Evolutionary conservation across 2,797 vertebrate genomes (phyloP).

Genomic region (Pseudomugil tenellus): DNA sequence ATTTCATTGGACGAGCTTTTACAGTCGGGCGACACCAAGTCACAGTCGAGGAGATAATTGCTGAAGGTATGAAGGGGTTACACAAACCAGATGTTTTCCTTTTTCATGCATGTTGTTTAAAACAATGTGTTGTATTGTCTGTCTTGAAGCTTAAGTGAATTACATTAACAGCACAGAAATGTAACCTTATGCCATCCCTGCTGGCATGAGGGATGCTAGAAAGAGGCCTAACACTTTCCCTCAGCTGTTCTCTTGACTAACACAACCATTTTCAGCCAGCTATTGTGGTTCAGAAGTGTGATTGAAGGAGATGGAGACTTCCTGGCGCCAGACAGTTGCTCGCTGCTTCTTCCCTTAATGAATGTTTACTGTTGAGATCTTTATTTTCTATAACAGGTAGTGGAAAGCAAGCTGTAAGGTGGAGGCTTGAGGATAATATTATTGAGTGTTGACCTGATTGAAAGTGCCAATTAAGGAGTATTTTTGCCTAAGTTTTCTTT

Average conservation of each 20-base stretch:
- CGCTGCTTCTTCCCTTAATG: conserved; percentile 22
- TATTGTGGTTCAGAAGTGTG: conserved; percentile 33
- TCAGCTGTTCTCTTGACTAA: conserved; percentile 24
- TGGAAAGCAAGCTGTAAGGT: conserved; percentile 2
- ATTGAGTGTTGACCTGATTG: conserved; percentile 15
- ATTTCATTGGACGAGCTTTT: conserved; percentile 93
- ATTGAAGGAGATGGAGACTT: conserved; percentile 18
- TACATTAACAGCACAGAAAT: conserved; percentile 27
- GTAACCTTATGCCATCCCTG: conserved; percentile 30
- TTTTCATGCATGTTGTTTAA: conserved; percentile 10
- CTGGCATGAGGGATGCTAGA: conserved; percentile 28
- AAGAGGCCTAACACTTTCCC: conserved; percentile 25
- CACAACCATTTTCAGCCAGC: conserved; percentile 4
- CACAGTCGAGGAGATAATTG: conserved; percentile 96
- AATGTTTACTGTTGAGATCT: conserved; percentile 3
- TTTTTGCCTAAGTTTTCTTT: not conserved
- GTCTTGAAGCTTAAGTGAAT: conserved; percentile 12
- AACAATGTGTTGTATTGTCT: not conserved
- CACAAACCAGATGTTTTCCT: conserved; percentile 10
- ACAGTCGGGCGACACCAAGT: conserved; percentile 93
- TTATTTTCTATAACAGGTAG: conserved; percentile 1
- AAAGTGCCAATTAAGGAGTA: not conserved
- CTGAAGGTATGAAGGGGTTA: conserved; percentile 88
- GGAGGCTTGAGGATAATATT: not conserved
- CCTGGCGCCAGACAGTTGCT: conserved; percentile 9